phyloP scores from a whole-genome alignment of 2,797 vertebrate genomes.

The Myiotriccus ornatus region DNA sequence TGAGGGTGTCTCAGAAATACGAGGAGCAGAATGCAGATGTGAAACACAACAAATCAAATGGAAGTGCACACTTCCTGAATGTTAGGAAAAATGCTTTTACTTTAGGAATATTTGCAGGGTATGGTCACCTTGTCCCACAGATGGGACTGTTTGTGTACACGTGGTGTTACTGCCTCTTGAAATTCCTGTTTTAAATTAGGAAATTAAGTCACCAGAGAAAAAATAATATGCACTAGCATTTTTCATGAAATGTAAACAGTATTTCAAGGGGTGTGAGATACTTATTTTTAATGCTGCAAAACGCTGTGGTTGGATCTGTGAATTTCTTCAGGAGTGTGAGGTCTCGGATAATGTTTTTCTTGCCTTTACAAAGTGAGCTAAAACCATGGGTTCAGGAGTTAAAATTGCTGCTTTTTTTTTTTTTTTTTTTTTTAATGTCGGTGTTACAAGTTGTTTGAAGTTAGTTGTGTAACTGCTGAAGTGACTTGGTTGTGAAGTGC shows the following conservation, averaged over 20 bases:
- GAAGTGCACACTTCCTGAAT: neutral
- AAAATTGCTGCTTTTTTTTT: neutral
- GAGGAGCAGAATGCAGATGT: slow-evolving; percentile 37
- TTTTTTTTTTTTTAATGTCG: neutral
- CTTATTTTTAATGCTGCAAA: neutral
- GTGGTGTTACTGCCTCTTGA: neutral
- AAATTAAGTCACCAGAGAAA: neutral
- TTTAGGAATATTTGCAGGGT: neutral
- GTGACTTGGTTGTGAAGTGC: neutral
- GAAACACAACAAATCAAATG: neutral
- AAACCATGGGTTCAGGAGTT: neutral
- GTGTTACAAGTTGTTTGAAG: neutral
- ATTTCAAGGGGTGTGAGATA: neutral
- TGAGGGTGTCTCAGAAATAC: neutral
- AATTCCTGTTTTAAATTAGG: neutral
- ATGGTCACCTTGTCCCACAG: neutral
- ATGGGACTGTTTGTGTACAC: neutral
- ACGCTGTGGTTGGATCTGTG: neutral
- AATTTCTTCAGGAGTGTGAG: neutral
- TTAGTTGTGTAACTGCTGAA: neutral
- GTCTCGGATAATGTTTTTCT: neutral
- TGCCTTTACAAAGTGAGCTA: neutral
- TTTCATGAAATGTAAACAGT: neutral
- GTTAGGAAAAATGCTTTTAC: neutral
- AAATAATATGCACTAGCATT: neutral